These are phyloP conservation scores for Pungitius pungitius DNA, from an alignment of 2,113 vertebrate species.

Conservation along the genomic window DNA sequence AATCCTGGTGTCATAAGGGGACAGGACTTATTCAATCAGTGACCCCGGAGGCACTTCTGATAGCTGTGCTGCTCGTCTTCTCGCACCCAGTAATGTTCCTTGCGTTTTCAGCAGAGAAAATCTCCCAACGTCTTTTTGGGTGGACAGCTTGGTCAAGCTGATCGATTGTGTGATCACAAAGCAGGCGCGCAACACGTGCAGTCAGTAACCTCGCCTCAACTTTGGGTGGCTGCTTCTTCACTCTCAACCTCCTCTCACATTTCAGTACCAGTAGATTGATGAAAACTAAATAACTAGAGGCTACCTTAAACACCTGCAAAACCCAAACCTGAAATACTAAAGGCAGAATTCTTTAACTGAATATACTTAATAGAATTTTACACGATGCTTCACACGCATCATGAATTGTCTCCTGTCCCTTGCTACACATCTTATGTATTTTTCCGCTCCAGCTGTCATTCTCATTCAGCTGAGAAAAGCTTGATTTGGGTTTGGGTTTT, in stretches of 20 bases:
- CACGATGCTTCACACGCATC: not conserved
- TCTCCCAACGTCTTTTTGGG: not conserved
- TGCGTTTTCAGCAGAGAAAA: not conserved
- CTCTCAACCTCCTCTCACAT: not conserved
- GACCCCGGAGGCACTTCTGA: constrained; percentile 7
- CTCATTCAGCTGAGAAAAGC: constrained; percentile 10
- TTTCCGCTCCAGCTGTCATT: constrained; percentile 1
- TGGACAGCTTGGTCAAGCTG: not conserved
- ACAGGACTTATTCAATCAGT: constrained; percentile 30
- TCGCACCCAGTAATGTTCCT: not conserved
- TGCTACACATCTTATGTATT: not conserved
- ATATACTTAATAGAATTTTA: not conserved
- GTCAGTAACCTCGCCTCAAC: not conserved
- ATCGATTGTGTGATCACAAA: not conserved
- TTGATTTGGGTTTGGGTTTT: not conserved
- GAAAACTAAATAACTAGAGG: constrained; percentile 22
- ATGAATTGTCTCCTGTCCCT: constrained; percentile 1
- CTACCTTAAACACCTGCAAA: constrained; percentile 9
- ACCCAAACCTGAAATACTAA: not conserved
- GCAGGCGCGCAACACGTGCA: not conserved
- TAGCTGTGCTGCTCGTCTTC: not conserved
- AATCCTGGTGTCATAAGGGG: too few species aligned
- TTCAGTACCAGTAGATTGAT: constrained; percentile 25
- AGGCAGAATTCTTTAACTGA: not conserved
- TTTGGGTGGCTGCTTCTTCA: not conserved